Percentiles rank a stretch among this genome's conserved stretches.
phyloP scores from a whole-genome alignment of 2,113 vertebrate genomes.

The Leptobrachium ailaonicum region DNA sequence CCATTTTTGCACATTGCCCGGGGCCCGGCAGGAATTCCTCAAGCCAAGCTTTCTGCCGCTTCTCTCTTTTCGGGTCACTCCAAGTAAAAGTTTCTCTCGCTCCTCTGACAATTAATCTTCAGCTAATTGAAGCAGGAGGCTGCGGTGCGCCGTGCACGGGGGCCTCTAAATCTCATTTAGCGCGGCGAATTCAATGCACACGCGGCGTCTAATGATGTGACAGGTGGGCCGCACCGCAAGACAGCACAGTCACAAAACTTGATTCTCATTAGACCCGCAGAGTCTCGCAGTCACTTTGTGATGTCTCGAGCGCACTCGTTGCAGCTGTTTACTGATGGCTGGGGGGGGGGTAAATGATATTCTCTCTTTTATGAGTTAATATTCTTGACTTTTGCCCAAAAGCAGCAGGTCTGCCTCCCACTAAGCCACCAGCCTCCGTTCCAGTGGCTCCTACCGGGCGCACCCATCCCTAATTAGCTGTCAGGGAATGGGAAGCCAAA shows the following conservation, averaged over 20 bases:
- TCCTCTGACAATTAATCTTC: slow-evolving; percentile 77
- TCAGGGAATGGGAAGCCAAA: slow-evolving; percentile 76
- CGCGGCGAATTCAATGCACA: slow-evolving; percentile 82
- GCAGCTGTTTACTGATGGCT: slow-evolving; percentile 73
- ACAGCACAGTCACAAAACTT: slow-evolving; percentile 81
- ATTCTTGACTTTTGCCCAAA: slow-evolving; percentile 80
- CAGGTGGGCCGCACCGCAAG: slow-evolving; percentile 84
- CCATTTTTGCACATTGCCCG: slow-evolving; percentile 70
- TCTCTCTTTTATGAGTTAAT: slow-evolving; percentile 73
- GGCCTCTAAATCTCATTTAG: slow-evolving; percentile 82
- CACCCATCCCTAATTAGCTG: slow-evolving; percentile 80
- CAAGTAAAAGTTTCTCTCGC: slow-evolving; percentile 75
- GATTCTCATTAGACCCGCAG: slow-evolving; percentile 84
- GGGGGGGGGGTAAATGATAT: slow-evolving; percentile 24
- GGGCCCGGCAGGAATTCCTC: slow-evolving; percentile 70
- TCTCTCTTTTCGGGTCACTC: slow-evolving; percentile 64
- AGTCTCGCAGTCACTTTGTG: slow-evolving; percentile 81
- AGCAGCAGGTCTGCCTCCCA: slow-evolving; percentile 77
- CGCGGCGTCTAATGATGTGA: slow-evolving; percentile 81
- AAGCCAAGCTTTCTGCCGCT: slow-evolving; percentile 58
- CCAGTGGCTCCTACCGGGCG: slow-evolving; percentile 78
- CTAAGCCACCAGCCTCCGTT: slow-evolving; percentile 69
- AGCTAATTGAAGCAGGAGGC: slow-evolving; percentile 75
- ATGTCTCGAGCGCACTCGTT: slow-evolving; percentile 78
- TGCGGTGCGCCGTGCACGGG: slow-evolving; percentile 69